Evolutionary conservation across 1,140 invertebrate genomes (phyloP).

Genomic region (Monomorium pharaonis): DNA sequence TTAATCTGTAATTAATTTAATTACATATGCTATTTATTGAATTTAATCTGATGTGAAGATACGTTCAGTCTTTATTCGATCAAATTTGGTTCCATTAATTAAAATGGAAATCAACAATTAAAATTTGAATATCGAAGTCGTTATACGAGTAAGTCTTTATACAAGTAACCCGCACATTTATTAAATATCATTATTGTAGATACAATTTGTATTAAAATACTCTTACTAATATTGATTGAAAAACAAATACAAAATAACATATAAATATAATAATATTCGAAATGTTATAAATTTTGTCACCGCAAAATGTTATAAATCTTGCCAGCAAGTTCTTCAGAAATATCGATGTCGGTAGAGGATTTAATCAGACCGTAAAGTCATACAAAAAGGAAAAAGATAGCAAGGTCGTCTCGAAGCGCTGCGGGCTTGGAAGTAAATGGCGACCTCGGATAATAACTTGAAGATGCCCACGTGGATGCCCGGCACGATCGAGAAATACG

Average conservation of each 20-base stretch:
- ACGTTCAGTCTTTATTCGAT: neutral
- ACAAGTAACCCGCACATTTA: neutral
- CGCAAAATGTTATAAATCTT: neutral
- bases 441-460: constrained; percentile 37
- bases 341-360: neutral
- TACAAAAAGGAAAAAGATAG: neutral
- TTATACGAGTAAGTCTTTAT: neutral
- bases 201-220: neutral
- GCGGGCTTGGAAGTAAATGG: constrained; percentile 31
- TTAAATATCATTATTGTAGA: neutral
- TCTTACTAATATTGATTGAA: neutral
- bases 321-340: neutral
- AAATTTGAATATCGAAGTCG: neutral
- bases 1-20: neutral
- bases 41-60: constrained; percentile 17
- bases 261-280: neutral
- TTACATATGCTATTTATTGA: neutral
- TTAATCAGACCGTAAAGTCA: constrained; percentile 15
- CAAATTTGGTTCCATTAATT: neutral
- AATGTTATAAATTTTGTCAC: neutral
- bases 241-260: neutral
- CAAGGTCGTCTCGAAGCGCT: neutral
- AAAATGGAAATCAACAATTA: neutral
- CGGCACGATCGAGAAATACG: constrained; percentile 48
- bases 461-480: constrained; percentile 39